These are phyloP conservation scores for Psittacula derbiana DNA, from an alignment of 2,797 vertebrate species.

Conservation along the genomic window DNA sequence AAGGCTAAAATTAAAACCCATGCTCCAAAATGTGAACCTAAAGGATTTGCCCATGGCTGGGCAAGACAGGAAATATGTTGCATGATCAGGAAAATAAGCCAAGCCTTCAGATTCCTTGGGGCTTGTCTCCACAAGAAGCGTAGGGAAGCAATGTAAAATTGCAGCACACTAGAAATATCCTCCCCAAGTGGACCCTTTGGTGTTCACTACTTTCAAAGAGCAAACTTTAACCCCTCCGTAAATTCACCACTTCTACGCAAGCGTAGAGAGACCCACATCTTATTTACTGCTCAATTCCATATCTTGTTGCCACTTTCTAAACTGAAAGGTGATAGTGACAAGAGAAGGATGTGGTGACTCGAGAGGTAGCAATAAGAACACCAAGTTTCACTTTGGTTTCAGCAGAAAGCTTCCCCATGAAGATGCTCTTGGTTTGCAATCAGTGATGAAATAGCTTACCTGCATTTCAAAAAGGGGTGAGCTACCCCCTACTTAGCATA, in stretches of 20 bases:
- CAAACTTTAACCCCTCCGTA: neutral
- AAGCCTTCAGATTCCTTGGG: slow-evolving; percentile 45
- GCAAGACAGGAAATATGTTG: slow-evolving; percentile 21
- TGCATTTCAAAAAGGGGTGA: neutral
- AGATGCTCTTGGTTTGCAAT: neutral
- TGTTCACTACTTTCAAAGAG: neutral
- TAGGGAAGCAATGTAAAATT: slow-evolving; percentile 3
- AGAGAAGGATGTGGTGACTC: slow-evolving; percentile 49
- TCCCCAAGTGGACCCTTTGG: neutral
- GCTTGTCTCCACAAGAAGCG: slow-evolving; percentile 39
- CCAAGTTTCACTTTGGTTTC: slow-evolving; percentile 19
- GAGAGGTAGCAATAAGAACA: neutral
- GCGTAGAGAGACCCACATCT: neutral
- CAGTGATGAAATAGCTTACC: neutral
- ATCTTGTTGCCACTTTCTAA: neutral
- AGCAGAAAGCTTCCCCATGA: neutral
- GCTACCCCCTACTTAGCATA: neutral
- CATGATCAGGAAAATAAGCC: slow-evolving; percentile 47
- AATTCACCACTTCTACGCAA: neutral
- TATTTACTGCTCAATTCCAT: accelerated
- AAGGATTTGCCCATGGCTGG: slow-evolving; percentile 16
- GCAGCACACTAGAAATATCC: neutral
- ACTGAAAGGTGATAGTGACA: neutral
- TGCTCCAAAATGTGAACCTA: neutral
- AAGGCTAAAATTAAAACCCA: slow-evolving; percentile 7